Base-by-base conservation (phyloP, 2,888 invertebrate genomes). In the Proisotoma minuta region DNA sequence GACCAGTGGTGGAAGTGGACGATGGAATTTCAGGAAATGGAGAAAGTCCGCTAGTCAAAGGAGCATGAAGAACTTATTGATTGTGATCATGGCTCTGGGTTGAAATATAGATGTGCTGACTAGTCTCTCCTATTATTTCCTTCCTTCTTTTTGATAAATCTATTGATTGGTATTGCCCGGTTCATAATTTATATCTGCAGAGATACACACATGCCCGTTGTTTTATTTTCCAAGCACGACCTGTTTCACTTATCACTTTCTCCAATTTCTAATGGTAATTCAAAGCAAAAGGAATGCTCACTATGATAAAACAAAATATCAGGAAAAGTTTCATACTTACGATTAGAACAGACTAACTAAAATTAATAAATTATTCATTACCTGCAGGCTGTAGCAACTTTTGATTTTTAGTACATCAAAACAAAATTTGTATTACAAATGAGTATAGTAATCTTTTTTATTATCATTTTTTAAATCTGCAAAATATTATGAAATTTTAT, bases 11-110 rank as follows among this genome's bases (percentile, higher is more conserved):
- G 20, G 20, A 18, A 43, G 18, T 5, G 18, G 43, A 5, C 43
- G 43, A 20, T 18, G 20, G 43, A n/a, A 20, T 43, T 43, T n/a
- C 18, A 43, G 20, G 18, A 43, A 43, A 43, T 18, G 34, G 8
- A 10, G 34, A 15, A 34, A 8, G 34, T 8, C 8, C 34, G 34
- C 8, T 34, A 15, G 15, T 15, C 47, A 26, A 24, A 51, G 24
- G 51, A 51, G 51, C 24, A 51, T 51, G 51, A 51, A 27, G 8
- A 51, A 27, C 12, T 51, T 51, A 51, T 51, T 39, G 53, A 54
- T 54, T 29, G 28, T 52, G 18, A 3, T 28, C 29, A 52, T 27
- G 24, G 18, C 18, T 54, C 29, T 27, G 53, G 20, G 27, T 54
- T 54, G 53, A 54, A 54, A 54, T 34, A 54, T 54, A 12, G 53